Base-by-base conservation (phyloP, 1,140 invertebrate species). In the Nomia melanderi region DNA sequence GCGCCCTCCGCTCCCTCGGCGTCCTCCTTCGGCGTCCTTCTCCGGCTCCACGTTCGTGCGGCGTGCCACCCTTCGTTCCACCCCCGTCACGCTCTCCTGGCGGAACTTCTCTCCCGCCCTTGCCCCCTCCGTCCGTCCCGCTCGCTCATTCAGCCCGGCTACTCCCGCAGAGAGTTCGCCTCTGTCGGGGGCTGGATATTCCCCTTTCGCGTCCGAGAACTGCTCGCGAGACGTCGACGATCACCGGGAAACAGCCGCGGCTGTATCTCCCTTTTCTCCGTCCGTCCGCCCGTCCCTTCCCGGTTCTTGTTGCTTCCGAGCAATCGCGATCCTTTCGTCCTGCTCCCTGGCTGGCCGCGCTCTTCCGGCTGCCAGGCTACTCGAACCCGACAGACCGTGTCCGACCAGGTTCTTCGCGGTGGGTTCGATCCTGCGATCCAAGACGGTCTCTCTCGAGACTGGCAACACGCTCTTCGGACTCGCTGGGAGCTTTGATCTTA, bases 81-180 rank as follows among this genome's bases (percentile, higher is more conserved):
- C 90, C 89, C 89, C 88, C 87, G 90, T 89, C 89, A 89, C 87
- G 86, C 89, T 92, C 87, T 89, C 88, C 86, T 91, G 65, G 88
- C 89, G 87, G 91, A 92, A 91, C 90, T 92, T 91, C 84, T 88
- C 87, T 84, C n/a, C n/a, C n/a, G n/a, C n/a, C n/a, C n/a, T n/a
- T n/a, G n/a, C n/a, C n/a, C n/a, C n/a, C n/a, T n/a, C n/a, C n/a
- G n/a, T n/a, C n/a, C n/a, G n/a, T n/a, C n/a, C n/a, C n/a, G n/a
- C n/a, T n/a, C n/a, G n/a, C n/a, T n/a, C n/a, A n/a, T n/a, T n/a
- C n/a, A n/a, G n/a, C n/a, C 47, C 81, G 85, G 83, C 88, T 90
- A 89, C 87, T 89, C 87, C 87, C 87, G 89, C 87, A 88, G 89
- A 89, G 89, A 88, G 86, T 90, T 89, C 78, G 83, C 88, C 83